Evolutionary conservation across 2,113 vertebrate genomes (phyloP).

Genomic region (Lota lota): DNA sequence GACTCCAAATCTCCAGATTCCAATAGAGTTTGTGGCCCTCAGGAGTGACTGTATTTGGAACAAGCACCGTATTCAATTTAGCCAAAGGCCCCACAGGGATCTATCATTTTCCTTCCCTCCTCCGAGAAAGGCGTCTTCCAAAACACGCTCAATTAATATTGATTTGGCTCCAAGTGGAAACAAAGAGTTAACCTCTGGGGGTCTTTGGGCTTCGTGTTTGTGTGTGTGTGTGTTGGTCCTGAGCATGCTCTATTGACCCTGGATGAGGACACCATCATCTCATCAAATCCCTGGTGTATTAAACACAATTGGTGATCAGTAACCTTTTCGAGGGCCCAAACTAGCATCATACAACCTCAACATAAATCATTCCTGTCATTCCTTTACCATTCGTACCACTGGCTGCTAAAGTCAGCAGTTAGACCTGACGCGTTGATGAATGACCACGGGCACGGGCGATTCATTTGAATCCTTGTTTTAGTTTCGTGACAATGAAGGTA

Average conservation of each 20-base stretch:
- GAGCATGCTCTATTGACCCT: neutral
- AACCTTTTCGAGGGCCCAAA: neutral
- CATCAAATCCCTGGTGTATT: neutral
- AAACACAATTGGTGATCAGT: neutral
- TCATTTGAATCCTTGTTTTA: neutral
- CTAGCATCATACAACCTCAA: neutral
- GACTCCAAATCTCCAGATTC: constrained; percentile 6
- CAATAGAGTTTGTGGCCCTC: neutral
- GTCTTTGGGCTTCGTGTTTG: neutral
- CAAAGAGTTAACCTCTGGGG: neutral
- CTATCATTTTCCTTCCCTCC: constrained; percentile 30
- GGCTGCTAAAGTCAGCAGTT: neutral
- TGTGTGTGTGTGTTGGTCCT: neutral
- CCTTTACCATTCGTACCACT: neutral
- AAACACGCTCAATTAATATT: constrained; percentile 16
- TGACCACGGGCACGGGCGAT: neutral
- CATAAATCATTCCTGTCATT: neutral
- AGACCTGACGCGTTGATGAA: neutral
- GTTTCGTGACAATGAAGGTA: neutral
- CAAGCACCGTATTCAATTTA: constrained; percentile 5
- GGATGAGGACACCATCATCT: constrained; percentile 6
- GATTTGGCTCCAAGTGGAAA: neutral
- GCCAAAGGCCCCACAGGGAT: constrained; percentile 4
- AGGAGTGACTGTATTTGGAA: constrained; percentile 6
- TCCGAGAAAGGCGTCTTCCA: constrained; percentile 5